Percentiles rank a stretch among this genome's conserved stretches.
Conservation (phyloP, 2,113 vertebrate genomes). For the Ceyx cyanopectus region DNA sequence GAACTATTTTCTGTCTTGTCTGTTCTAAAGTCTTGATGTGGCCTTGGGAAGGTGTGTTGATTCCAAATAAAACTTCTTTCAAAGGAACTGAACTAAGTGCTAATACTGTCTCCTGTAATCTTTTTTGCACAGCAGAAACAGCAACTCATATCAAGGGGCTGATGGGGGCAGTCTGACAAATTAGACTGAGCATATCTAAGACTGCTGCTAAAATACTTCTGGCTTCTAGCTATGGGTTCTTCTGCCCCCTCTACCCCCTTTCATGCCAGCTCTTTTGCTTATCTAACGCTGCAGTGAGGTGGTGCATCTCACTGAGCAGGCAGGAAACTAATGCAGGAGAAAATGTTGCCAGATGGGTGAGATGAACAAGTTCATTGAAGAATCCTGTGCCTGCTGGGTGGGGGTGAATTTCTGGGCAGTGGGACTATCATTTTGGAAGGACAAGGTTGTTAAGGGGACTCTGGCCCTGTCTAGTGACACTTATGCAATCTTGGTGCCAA, state of each 20-base stretch:
- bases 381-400: accelerated
- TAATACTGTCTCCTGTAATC: not conserved
- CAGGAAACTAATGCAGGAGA: not conserved
- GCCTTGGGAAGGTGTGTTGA: not conserved
- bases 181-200: not conserved
- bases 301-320: not conserved
- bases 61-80: not conserved
- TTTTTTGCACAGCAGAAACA: not conserved
- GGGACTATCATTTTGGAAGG: not conserved
- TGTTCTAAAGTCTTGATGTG: not conserved
- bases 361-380: not conserved
- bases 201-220: not conserved
- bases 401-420: not conserved
- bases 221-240: not conserved
- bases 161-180: not conserved
- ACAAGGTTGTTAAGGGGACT: not conserved
- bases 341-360: not conserved
- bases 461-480: not conserved
- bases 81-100: not conserved
- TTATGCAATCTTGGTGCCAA: not conserved
- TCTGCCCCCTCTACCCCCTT: not conserved
- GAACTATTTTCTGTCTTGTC: not conserved
- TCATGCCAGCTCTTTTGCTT: not conserved
- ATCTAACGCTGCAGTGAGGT: not conserved
- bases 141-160: not conserved